Evolutionary conservation across 2,113 vertebrate genomes (phyloP).

Genomic region (Morone chrysops): DNA sequence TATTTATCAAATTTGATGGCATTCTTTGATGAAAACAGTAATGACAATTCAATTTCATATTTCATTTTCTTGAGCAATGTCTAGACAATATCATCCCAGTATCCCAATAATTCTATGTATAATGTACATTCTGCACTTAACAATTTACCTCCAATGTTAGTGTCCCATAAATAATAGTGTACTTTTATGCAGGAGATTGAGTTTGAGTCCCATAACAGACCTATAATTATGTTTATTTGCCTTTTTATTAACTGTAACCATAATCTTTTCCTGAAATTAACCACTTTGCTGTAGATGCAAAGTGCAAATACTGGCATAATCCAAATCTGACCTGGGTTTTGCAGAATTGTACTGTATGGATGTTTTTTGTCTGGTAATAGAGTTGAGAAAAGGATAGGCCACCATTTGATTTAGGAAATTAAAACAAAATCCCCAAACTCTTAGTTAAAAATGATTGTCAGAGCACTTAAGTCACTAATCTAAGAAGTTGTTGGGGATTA

Average conservation of each 20-base stretch:
- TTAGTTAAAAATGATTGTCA: neutral
- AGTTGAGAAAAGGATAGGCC: neutral
- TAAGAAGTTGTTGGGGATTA: no score
- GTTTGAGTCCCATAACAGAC: no score
- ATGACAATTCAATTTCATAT: no score
- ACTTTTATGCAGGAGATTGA: no score
- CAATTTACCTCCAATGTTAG: neutral
- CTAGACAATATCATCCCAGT: neutral
- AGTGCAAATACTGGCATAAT: neutral
- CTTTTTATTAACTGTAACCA: neutral
- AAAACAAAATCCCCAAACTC: neutral
- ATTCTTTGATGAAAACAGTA: no score
- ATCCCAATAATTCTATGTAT: neutral
- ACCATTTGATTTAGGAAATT: neutral
- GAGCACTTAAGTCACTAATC: neutral
- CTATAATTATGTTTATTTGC: no score
- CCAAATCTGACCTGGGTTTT: neutral
- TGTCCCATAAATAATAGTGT: no score
- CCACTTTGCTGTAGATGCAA: neutral
- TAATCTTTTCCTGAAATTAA: neutral
- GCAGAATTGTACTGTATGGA: neutral
- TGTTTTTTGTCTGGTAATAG: neutral
- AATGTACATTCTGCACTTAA: neutral
- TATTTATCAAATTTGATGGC: neutral
- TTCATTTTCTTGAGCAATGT: no score